A percentile compares a stretch with the other conserved stretches of the same genome.
phyloP scores from a whole-genome alignment of 2,113 vertebrate species.

The Montifringilla adamsi region DNA sequence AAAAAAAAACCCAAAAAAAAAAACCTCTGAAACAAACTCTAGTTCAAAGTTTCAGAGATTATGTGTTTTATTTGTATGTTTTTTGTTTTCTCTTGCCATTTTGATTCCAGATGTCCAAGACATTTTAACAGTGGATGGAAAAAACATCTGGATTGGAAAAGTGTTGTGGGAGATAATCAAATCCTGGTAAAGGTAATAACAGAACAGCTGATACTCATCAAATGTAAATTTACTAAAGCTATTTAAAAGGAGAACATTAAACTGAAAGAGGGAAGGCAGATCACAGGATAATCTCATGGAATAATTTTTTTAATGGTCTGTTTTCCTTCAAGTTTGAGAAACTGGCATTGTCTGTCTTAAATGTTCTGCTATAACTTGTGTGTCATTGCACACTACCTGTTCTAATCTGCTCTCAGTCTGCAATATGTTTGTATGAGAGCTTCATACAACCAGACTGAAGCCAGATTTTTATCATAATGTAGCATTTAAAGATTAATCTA shows the following conservation, averaged over 20 bases:
- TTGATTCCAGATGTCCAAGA: background rate
- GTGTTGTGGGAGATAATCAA: background rate
- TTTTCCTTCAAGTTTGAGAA: background rate
- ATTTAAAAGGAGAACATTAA: constrained; percentile 8
- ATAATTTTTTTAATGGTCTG: background rate
- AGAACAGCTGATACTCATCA: background rate
- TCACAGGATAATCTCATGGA: background rate
- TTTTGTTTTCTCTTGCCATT: background rate
- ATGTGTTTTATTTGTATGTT: background rate
- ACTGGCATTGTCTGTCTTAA: background rate
- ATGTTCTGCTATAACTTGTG: background rate
- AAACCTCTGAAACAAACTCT: background rate
- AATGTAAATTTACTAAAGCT: constrained; percentile 10
- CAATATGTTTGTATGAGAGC: background rate
- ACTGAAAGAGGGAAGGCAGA: background rate
- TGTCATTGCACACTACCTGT: background rate
- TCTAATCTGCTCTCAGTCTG: background rate
- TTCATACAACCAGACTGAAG: background rate
- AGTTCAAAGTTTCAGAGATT: background rate
- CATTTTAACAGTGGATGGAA: background rate
- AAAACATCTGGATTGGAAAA: background rate
- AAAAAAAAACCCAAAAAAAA: background rate
- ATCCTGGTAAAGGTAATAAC: background rate
- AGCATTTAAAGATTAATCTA: background rate
- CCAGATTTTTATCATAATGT: background rate